Conservation (phyloP, 2,888 invertebrate genomes). For the Acanthosepion esculentum region DNA sequence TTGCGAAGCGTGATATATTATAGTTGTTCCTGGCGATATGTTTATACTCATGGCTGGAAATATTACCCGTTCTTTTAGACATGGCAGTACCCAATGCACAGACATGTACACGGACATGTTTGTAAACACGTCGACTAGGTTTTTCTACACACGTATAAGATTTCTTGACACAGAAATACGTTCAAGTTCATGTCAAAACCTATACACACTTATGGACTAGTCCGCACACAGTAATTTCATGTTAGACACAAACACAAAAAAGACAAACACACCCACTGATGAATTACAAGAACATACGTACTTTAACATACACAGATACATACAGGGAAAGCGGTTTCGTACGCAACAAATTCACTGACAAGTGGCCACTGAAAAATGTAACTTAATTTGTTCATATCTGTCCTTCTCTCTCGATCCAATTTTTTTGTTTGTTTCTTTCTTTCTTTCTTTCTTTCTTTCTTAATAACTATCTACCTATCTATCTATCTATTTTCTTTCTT, state of each 20-base stretch:
- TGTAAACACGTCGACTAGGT: neutral
- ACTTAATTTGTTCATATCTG: no score
- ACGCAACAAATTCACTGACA: no score
- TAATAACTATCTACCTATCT: no score
- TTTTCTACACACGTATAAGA: neutral
- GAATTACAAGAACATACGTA: neutral
- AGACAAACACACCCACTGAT: neutral
- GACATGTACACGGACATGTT: neutral
- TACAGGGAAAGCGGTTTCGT: no score
- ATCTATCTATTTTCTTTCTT: no score
- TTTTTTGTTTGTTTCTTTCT: no score
- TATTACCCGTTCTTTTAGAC: neutral
- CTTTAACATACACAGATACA: neutral
- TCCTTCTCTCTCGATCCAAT: no score
- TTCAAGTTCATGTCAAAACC: neutral
- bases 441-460: no score
- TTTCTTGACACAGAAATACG: neutral
- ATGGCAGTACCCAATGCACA: neutral
- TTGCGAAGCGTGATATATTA: neutral
- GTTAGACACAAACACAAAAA: neutral
- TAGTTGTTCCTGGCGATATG: neutral
- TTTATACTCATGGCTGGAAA: neutral
- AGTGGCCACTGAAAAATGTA: no score
- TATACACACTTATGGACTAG: neutral
- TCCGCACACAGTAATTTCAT: neutral